phyloP scores from a whole-genome alignment of 2,113 vertebrate species.

The Proteles cristata region DNA sequence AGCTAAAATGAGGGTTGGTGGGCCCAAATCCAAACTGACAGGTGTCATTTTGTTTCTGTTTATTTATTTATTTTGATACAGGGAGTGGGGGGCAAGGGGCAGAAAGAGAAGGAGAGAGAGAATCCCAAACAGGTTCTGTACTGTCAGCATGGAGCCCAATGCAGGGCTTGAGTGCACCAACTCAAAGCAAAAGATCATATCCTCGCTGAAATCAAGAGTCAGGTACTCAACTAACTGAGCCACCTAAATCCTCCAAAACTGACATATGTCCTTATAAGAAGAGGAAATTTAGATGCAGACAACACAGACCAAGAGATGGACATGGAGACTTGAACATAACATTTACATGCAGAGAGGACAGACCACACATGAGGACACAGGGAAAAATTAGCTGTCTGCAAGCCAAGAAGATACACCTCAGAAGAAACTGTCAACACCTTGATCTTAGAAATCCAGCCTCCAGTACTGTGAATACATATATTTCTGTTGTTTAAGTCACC shows the following conservation, averaged over 20 bases:
- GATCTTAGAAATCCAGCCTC: neutral
- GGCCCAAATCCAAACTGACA: neutral
- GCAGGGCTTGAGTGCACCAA: no score
- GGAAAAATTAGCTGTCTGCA: neutral
- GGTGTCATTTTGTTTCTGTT: neutral
- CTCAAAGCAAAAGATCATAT: no score
- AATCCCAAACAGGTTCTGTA: no score
- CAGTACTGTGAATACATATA: neutral
- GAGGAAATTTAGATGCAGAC: neutral
- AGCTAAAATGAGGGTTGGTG: neutral
- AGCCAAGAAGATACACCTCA: neutral
- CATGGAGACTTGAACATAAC: neutral
- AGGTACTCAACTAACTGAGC: no score
- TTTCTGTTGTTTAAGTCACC: neutral
- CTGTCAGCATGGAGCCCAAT: no score
- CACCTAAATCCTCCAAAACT: neutral
- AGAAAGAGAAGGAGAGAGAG: no score
- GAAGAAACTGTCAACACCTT: neutral
- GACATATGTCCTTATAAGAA: neutral
- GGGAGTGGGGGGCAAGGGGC: no score
- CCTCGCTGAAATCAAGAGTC: no score
- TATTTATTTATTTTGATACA: no score
- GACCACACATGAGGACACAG: neutral
- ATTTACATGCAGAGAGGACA: neutral
- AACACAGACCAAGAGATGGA: neutral